phyloP scores from a whole-genome alignment of 2,888 invertebrate species.

The Amorpha juglandis region DNA sequence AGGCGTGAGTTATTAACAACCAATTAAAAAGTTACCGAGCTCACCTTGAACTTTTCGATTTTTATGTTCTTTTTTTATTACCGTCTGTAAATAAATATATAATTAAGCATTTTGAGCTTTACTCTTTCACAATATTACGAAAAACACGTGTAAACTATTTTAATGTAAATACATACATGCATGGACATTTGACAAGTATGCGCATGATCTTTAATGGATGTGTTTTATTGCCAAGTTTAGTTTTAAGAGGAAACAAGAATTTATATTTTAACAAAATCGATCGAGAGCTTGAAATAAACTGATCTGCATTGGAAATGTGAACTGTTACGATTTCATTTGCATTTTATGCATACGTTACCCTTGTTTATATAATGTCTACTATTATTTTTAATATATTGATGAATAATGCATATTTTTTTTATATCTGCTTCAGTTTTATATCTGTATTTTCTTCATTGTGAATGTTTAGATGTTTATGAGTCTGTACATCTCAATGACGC shows the following conservation, averaged over 20 bases:
- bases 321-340: background rate
- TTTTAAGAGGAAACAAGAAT: too few species aligned
- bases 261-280: background rate
- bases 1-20: too few species aligned
- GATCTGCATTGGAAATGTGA: background rate
- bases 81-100: background rate
- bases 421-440: too few species aligned
- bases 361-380: background rate
- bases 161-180: background rate
- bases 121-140: background rate
- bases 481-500: too few species aligned
- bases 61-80: background rate
- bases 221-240: background rate
- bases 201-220: background rate
- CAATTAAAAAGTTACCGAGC: background rate
- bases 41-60: background rate
- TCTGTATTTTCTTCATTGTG: too few species aligned
- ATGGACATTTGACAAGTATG: background rate
- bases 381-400: too few species aligned
- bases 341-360: background rate
- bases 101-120: background rate
- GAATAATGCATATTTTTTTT: too few species aligned
- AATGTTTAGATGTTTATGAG: too few species aligned
- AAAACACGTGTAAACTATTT: background rate
- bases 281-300: background rate